Base-by-base conservation (phyloP, 2,888 invertebrate species). In the Acronicta alni region DNA sequence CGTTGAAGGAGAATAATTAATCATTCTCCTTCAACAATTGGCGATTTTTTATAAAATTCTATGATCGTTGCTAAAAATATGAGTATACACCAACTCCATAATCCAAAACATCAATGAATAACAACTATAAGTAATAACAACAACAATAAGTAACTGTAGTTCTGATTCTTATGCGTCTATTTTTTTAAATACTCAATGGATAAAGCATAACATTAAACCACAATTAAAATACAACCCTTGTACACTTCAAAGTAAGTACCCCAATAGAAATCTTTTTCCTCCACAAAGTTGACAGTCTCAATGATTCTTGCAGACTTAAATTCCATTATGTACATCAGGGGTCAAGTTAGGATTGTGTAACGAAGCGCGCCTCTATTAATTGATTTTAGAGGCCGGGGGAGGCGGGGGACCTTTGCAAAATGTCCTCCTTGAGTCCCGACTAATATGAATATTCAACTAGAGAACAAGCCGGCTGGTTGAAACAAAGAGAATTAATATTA, bases 351-450 rank as follows among this genome's bases (percentile, higher is more conserved):
- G 72, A 70, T 77, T 74, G 84, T 58, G 73, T 88, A 90, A 90
- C 91, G 84, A 90, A 87, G 84, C 89, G 75, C 80, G 71, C 71
- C 86, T 80, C 80, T 85, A 90, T 89, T 91, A 92, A 91, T 91
- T 91, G 89, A 87, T 89, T 88, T 87, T 73, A 67, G 71, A 72
- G 74, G 66, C 67, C 41, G 60, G 73, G 78, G 78, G 79, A 72
- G 72, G 60, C 62, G 53, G 72, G 72, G 79, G 79, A 73, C 75
- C 70, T 77, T 73, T 58, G 58, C 62, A 72, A 73, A 73, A 68
- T 70, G 73, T 74, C 74, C 73, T 69, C 67, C 68, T 77, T 75
- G 66, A 67, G 52, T 58, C 58, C 60, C 70, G 56, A 64, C 59
- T 72, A 67, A 72, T 77, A 87, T 89, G 88, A 89, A 89, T 90